A percentile compares a stretch with the other conserved stretches of the same genome.
Evolutionary conservation across 2,113 vertebrate genomes (phyloP).

Genomic region (Myotis lucifugus): DNA sequence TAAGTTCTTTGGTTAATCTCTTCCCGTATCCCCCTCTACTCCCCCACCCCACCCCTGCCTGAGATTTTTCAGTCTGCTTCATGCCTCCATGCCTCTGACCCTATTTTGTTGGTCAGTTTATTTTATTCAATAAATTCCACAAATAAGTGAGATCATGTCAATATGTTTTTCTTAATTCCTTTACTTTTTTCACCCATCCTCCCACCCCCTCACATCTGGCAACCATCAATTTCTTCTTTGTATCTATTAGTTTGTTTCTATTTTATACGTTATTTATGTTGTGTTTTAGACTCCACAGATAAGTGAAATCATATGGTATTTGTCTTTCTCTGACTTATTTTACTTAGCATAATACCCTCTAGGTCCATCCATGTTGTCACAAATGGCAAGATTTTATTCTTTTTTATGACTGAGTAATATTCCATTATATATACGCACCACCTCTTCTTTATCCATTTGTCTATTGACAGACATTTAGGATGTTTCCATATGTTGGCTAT

Average conservation of each 20-base stretch:
- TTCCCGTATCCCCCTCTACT: too few species aligned
- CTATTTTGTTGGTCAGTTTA: not conserved
- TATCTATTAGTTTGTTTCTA: not conserved
- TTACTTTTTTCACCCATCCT: not conserved
- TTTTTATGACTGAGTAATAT: not conserved
- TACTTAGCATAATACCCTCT: not conserved
- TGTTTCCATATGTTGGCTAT: too few species aligned
- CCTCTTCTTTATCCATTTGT: not conserved
- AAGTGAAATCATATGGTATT: not conserved
- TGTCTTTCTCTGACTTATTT: not conserved
- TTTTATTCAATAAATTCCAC: not conserved
- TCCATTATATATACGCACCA: not conserved
- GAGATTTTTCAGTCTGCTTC: not conserved
- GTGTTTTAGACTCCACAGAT: not conserved
- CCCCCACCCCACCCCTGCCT: not conserved
- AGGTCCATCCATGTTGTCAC: not conserved
- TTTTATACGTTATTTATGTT: not conserved
- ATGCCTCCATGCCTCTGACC: not conserved
- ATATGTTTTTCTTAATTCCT: not conserved
- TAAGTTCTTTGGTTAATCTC: too few species aligned
- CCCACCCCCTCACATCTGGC: not conserved
- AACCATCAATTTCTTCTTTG: not conserved
- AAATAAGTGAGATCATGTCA: not conserved
- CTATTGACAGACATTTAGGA: not conserved
- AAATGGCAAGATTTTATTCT: not conserved